Evolutionary conservation across 2,797 vertebrate genomes (phyloP), one percentile per base, ranked within the genome.

Genomic region (Sebastes vulpes): DNA sequence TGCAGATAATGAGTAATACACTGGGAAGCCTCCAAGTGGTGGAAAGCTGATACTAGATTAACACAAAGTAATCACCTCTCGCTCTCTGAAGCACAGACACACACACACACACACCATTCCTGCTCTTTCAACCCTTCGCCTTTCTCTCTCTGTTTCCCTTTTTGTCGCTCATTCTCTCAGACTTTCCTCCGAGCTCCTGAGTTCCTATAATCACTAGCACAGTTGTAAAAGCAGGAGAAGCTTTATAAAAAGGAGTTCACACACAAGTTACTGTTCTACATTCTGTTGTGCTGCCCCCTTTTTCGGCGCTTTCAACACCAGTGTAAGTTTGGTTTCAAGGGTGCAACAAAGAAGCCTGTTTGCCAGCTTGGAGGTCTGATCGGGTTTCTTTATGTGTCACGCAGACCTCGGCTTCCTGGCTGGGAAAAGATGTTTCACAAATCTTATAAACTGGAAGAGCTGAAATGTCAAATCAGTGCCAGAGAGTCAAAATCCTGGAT

Each of bases 41-140:
- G 74, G 87, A 87, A 92, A 93, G 90, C 85, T 92, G 91, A 94
- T 92, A 92, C 87, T 83, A 88, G 91, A 94, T 94, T 92, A 95
- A 88, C 89, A 84, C 81, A 78, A 81, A 88, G 73, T 84, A 92
- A 92, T 91, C 89, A 86, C 86, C 77, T 82, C 79, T 68, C 60
- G 9, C 81, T 75, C 86, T 50, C 48, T 50, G 48, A 77, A 42
- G 65, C 69, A 66, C 77, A 46, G 3, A 46, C 42, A 46, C 42
- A 46, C 42, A 18, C 50, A 10, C 69, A 66, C 79, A 38, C 65
- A 65, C 23, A 77, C 67, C 50, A 11, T 8, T 48, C 78, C 76
- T 29, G 16, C 77, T 70, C 75, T 78, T 65, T 75, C 76, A 79
- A n/a, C 65, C 71, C 67, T 21, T 29, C 4, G 8, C 38, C 28